Percentiles rank a stretch among this genome's conserved stretches.
These are phyloP conservation scores for Rhagoletis zephyria DNA, from an alignment of 1,140 invertebrate species.

Conservation along the genomic window DNA sequence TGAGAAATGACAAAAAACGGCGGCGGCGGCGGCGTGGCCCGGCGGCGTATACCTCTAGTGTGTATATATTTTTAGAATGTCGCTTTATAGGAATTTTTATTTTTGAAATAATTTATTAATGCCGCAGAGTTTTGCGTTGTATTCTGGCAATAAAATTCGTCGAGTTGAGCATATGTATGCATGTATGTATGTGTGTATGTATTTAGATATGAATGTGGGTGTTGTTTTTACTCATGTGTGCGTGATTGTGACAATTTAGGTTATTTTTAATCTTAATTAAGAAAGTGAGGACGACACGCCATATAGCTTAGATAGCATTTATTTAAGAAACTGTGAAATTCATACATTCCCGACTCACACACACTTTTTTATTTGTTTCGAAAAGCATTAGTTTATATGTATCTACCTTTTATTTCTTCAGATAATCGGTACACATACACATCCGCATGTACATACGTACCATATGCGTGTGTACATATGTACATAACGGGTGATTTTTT, in stretches of 20 bases:
- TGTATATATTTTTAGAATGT: conserved; percentile 38
- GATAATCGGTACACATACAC: no score
- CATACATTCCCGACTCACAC: background rate
- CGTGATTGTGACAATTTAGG: background rate
- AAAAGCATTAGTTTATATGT: no score
- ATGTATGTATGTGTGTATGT: background rate
- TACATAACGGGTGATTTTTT: no score
- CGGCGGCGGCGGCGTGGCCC: no score
- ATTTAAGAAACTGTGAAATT: background rate
- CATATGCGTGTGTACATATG: no score
- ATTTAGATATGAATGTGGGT: background rate
- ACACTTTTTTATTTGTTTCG: no score
- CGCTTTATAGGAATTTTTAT: conserved; percentile 17
- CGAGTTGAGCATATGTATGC: background rate
- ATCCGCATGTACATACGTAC: no score
- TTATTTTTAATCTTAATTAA: conserved; percentile 24
- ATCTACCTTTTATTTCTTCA: no score
- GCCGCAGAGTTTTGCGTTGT: background rate
- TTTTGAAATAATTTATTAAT: conserved; percentile 40
- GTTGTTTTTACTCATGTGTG: background rate
- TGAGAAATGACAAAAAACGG: no score
- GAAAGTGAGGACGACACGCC: background rate
- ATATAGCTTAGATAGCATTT: background rate
- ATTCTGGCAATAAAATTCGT: conserved; percentile 32
- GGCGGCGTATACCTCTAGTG: no score